phyloP scores from a whole-genome alignment of 1,140 invertebrate genomes.

The Drosophila saltans region DNA sequence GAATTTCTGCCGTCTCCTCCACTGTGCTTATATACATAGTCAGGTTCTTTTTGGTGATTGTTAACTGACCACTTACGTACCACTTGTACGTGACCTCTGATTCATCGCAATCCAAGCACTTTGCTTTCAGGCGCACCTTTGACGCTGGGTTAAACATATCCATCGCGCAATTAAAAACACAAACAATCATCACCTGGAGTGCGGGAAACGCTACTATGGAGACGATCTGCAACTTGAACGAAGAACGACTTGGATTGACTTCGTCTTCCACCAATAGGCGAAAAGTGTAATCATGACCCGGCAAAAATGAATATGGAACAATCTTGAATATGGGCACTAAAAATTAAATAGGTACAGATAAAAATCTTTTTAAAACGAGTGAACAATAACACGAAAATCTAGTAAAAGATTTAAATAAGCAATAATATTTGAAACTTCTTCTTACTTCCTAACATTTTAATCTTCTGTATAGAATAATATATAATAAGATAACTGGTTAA shows the following conservation, averaged over 20 bases:
- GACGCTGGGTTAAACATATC: constrained; percentile 5
- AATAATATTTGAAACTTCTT: no score
- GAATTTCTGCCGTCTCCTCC: background rate
- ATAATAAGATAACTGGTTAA: background rate
- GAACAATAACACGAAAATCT: no score
- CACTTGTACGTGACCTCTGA: constrained; percentile 11
- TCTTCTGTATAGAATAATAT: no score
- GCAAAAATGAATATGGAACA: constrained; percentile 3
- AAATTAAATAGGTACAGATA: background rate
- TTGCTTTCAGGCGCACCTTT: constrained; percentile 22
- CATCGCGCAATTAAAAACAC: constrained; percentile 28
- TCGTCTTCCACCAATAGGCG: constrained; percentile 33
- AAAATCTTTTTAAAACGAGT: no score
- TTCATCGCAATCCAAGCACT: constrained; percentile 29
- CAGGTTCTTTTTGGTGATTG: background rate
- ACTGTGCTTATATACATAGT: background rate
- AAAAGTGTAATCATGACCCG: constrained; percentile 25
- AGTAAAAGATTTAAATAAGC: no score
- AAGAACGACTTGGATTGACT: constrained; percentile 12
- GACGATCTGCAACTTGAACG: constrained; percentile 12
- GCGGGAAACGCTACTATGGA: background rate
- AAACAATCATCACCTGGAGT: constrained; percentile 36
- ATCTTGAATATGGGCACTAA: constrained; percentile 36
- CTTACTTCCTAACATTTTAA: no score
- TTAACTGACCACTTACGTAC: constrained; percentile 17